Base-by-base conservation (phyloP, 2,797 vertebrate genomes). In the Danio jaintianensis region DNA sequence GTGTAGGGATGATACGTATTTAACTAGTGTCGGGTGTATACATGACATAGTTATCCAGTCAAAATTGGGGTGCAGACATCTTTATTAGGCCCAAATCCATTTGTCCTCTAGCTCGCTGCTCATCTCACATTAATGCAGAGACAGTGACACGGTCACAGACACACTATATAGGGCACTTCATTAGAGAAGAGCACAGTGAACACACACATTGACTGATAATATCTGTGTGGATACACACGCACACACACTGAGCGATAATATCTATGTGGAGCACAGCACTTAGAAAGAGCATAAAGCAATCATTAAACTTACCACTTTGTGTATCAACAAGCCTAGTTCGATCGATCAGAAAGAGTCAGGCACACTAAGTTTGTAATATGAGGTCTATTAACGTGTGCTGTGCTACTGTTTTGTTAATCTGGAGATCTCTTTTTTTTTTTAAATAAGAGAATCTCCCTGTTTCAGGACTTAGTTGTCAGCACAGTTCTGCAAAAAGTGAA, bases 51-150 rank as follows among this genome's bases (percentile, higher is more conserved):
- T 48, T 36, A 50, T 62, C 11, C 3, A 62, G 20, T 50, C 16
- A 36, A 38, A 48, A 61, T 15, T 8, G 43, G 22, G 20, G 10
- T 10, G 43, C 58, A 73, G 69, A 61, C 73, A 42, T 75, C 58
- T 43, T 38, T 52, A n/a, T 75, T 62, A 9, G 59, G 15, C 43
- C 22, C 29, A 4, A 64, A 20, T 6, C 36, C 45, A 22, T 55
- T 40, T 64, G 9, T 59, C 43, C 71, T 47, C 10, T 2, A 10
- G 50, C 36, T 42, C 5, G 0, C 16, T 55, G 9, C 15, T 50
- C 29, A 52, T 53, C 12, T 75, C 36, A 75, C 36, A 75, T 75
- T 50, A 75, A 50, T n/a, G 12, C 48, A 48, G 47, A 53, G 47
- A 47, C 29, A n/a, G n/a, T 76, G 74, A 53, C 48, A 64, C 13